Percentiles rank a stretch among this genome's conserved stretches.
Evolutionary conservation across 2,888 invertebrate species (phyloP).

Genomic region (Lottia scabra): DNA sequence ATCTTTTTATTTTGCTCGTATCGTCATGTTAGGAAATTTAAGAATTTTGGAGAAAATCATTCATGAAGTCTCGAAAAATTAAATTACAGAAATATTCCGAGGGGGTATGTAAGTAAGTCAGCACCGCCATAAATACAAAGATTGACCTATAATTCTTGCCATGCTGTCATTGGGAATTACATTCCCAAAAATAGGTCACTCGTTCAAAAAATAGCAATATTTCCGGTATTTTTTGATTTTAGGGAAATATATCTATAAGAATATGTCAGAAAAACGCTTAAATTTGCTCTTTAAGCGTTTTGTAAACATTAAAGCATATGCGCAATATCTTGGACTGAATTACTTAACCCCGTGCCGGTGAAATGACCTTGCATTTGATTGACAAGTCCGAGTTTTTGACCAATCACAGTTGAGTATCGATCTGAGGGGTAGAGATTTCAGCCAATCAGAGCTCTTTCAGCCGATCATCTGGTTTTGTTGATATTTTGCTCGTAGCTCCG

Average conservation of each 20-base stretch:
- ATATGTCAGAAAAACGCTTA: not conserved
- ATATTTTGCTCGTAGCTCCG: conserved; percentile 53
- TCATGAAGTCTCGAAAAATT: too few species aligned
- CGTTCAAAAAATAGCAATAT: not conserved
- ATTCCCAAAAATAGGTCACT: not conserved
- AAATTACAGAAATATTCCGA: not conserved
- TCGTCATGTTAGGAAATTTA: too few species aligned
- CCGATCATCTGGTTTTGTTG: conserved; percentile 60
- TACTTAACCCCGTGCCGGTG: conserved; percentile 16
- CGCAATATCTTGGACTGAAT: conserved; percentile 7
- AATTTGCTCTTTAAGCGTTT: not conserved
- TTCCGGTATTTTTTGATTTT: not conserved
- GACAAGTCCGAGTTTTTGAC: conserved; percentile 33
- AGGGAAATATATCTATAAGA: not conserved
- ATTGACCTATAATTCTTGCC: conserved; percentile 18
- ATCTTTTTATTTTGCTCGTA: too few species aligned
- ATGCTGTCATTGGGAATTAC: conserved; percentile 8
- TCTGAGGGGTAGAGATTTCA: conserved; percentile 25
- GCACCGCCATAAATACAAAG: conserved; percentile 19
- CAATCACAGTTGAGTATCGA: conserved; percentile 33
- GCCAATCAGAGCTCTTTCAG: conserved; percentile 40
- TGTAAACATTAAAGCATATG: not conserved
- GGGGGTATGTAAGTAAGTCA: conserved; percentile 22
- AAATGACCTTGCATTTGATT: conserved; percentile 21
- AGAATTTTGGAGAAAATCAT: too few species aligned